Conservation (phyloP, 2,797 vertebrate species). For the Falco peregrinus region DNA sequence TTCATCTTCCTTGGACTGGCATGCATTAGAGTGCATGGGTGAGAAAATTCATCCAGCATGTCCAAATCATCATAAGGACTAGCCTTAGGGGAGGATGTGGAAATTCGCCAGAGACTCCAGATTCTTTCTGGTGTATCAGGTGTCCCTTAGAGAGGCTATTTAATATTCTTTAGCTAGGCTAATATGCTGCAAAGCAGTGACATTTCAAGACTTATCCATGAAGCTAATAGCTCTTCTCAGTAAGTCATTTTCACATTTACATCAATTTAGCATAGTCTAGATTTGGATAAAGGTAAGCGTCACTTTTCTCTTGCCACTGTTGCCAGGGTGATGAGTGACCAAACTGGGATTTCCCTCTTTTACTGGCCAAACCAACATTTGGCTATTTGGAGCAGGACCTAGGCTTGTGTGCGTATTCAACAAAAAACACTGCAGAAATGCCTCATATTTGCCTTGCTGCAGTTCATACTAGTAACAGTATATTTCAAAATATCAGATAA, state of each 20-base stretch:
- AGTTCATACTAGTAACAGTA: not conserved
- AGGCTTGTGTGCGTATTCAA: not conserved
- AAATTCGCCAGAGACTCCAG: not conserved
- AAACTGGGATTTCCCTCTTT: not conserved
- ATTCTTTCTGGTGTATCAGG: not conserved
- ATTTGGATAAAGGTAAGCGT: not conserved
- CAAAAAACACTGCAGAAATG: not conserved
- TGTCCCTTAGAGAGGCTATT: not conserved
- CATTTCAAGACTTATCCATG: not conserved
- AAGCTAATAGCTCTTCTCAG: constrained; percentile 6
- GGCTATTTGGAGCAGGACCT: not conserved
- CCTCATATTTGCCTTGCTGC: fast-evolving
- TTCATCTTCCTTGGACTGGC: not conserved
- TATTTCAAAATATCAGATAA: not conserved
- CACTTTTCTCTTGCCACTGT: not conserved
- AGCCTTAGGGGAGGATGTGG: not conserved
- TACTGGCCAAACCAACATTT: not conserved
- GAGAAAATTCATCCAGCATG: not conserved
- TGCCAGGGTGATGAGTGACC: constrained; percentile 9
- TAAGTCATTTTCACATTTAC: constrained; percentile 32
- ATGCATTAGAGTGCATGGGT: not conserved
- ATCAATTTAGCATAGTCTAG: constrained; percentile 15
- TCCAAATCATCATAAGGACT: not conserved
- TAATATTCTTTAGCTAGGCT: not conserved
- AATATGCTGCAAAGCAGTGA: not conserved